Conservation (phyloP, 2,797 vertebrate genomes). For the Sebastes variabilis region DNA sequence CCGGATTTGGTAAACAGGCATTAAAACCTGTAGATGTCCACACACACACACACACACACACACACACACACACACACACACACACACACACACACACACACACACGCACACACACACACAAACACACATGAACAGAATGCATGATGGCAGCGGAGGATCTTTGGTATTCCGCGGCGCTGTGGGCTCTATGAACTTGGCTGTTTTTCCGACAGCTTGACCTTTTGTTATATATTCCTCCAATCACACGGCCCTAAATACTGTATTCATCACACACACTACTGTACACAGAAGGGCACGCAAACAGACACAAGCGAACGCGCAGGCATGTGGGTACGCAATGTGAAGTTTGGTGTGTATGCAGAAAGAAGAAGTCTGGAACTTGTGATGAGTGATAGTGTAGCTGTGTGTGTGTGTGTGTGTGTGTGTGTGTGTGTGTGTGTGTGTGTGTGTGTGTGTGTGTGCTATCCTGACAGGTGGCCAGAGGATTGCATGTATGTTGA, state of each 20-base stretch:
- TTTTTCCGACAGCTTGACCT: constrained; percentile 78
- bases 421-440: neutral
- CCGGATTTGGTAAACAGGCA: neutral
- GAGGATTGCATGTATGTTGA: constrained; percentile 72
- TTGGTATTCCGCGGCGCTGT: constrained; percentile 58
- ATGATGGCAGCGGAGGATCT: constrained; percentile 32
- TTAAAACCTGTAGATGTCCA: constrained; percentile 12
- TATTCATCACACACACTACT: constrained; percentile 68
- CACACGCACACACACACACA: constrained; percentile 17
- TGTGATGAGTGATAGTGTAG: constrained; percentile 24
- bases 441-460: neutral
- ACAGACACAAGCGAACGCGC: neutral
- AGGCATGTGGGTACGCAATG: neutral
- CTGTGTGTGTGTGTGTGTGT: neutral
- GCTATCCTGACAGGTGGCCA: constrained; percentile 55
- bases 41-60: neutral
- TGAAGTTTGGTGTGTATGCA: constrained; percentile 24
- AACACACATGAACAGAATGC: neutral
- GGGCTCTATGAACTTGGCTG: constrained; percentile 46
- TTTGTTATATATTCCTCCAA: constrained; percentile 74
- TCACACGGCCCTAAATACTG: constrained; percentile 67
- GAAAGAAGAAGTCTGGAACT: constrained; percentile 31
- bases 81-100: neutral
- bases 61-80: neutral
- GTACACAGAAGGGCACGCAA: constrained; percentile 24